phyloP scores from a whole-genome alignment of 2,888 invertebrate species.

The Sycophila texana region DNA sequence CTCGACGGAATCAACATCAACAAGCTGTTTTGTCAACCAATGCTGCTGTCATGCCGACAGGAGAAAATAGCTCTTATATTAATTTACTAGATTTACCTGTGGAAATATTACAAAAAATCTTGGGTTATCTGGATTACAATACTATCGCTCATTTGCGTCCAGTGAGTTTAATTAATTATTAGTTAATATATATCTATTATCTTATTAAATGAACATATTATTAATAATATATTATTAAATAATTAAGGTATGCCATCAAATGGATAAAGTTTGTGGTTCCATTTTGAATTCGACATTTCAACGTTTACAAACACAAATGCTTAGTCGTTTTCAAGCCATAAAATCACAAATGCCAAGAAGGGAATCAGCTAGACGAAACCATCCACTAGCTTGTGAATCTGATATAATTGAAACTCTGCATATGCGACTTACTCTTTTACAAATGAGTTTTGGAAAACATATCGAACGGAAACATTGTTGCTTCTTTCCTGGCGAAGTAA shows the following conservation, averaged over 20 bases:
- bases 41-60: constrained; percentile 14
- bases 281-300: constrained; percentile 91
- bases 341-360: constrained; percentile 94
- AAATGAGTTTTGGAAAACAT: constrained; percentile 96
- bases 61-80: constrained; percentile 38
- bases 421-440: constrained; percentile 91
- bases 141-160: constrained; percentile 86
- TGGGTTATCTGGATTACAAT: constrained; percentile 85
- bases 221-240: constrained; percentile 1
- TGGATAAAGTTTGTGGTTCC: constrained; percentile 88
- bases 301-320: constrained; percentile 89
- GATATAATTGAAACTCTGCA: constrained; percentile 95
- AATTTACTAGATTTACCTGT: constrained; percentile 85
- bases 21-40: constrained; percentile 31
- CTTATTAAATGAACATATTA: constrained; percentile 29
- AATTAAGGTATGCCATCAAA: constrained; percentile 85
- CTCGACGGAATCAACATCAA: constrained; percentile 58
- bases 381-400: constrained; percentile 92
- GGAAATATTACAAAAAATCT: constrained; percentile 88
- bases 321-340: constrained; percentile 89
- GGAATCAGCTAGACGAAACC: constrained; percentile 93
- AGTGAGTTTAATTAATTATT: constrained; percentile 77
- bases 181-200: not conserved
- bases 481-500: constrained; percentile 95
- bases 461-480: constrained; percentile 95